A percentile compares a stretch with the other conserved stretches of the same genome.
Evolutionary conservation across 2,888 invertebrate genomes (phyloP).

Genomic region (Dusona sp.): DNA sequence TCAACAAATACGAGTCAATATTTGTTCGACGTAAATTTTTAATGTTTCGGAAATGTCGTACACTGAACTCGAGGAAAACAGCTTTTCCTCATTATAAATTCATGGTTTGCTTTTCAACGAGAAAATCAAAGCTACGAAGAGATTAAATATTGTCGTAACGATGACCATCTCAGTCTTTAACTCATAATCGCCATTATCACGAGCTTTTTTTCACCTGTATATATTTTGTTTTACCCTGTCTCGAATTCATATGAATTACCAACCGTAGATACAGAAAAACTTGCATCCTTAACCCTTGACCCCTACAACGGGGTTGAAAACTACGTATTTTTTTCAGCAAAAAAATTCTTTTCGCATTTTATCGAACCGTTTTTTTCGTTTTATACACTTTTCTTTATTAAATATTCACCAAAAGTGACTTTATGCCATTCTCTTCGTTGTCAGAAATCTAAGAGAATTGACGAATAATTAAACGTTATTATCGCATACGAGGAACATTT

Average conservation of each 20-base stretch:
- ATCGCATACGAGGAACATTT: too few species aligned
- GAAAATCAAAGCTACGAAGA: neutral
- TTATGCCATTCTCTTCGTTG: too few species aligned
- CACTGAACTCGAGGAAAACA: neutral
- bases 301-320: too few species aligned
- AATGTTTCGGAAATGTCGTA: neutral
- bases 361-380: too few species aligned
- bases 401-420: too few species aligned
- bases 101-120: neutral
- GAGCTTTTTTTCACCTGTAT: too few species aligned
- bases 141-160: neutral
- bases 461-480: too few species aligned
- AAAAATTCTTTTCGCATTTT: too few species aligned
- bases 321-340: too few species aligned
- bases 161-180: neutral
- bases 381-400: too few species aligned
- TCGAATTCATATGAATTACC: neutral
- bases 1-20: neutral
- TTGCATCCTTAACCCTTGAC: neutral
- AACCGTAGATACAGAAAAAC: constrained; percentile 10
- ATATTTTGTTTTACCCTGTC: neutral
- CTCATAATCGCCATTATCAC: too few species aligned
- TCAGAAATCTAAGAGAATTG: too few species aligned
- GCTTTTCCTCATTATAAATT: neutral
- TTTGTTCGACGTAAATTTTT: neutral